These are phyloP conservation scores for Anoplolepis gracilipes DNA, from an alignment of 1,140 invertebrate genomes.

Conservation along the genomic window DNA sequence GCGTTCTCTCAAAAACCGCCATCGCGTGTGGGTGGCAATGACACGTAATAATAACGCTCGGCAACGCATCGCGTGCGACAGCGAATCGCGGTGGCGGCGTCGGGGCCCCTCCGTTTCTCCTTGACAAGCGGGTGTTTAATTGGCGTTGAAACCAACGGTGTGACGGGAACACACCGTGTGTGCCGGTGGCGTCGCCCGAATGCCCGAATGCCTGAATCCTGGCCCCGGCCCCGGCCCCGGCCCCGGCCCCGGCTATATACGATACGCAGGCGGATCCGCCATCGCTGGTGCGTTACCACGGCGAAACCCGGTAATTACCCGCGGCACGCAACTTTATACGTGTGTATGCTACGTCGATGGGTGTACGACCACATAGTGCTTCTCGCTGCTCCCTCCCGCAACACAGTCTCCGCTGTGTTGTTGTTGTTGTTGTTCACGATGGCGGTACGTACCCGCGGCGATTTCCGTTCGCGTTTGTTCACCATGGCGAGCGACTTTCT, in stretches of 20 bases:
- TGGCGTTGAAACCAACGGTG: constrained; percentile 86
- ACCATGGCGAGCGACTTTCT: constrained; percentile 42
- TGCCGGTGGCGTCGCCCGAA: constrained; percentile 82
- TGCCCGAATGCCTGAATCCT: constrained; percentile 82
- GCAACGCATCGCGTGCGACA: constrained; percentile 84
- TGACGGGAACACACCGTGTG: constrained; percentile 82
- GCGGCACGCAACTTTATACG: constrained; percentile 81
- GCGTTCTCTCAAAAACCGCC: constrained; percentile 56
- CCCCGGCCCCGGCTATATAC: constrained; percentile 62
- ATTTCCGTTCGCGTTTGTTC: constrained; percentile 45
- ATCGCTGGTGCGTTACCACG: constrained; percentile 83
- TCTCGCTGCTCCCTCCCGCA: not conserved
- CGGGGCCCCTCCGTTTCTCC: constrained; percentile 75
- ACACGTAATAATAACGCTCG: constrained; percentile 80
- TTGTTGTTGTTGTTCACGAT: constrained; percentile 28
- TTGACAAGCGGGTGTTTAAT: constrained; percentile 86
- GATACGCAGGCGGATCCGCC: constrained; percentile 79
- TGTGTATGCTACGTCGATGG: constrained; percentile 46
- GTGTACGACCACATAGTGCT: constrained; percentile 18
- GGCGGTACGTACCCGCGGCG: constrained; percentile 35
- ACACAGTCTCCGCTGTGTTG: not conserved
- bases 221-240: no score
- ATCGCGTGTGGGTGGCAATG: constrained; percentile 80
- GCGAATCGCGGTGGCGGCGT: constrained; percentile 66
- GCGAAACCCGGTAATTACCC: constrained; percentile 84